Evolutionary conservation across 1,140 invertebrate species (phyloP), one percentile per base, ranked within the genome.

Genomic region (Ips typographus): DNA sequence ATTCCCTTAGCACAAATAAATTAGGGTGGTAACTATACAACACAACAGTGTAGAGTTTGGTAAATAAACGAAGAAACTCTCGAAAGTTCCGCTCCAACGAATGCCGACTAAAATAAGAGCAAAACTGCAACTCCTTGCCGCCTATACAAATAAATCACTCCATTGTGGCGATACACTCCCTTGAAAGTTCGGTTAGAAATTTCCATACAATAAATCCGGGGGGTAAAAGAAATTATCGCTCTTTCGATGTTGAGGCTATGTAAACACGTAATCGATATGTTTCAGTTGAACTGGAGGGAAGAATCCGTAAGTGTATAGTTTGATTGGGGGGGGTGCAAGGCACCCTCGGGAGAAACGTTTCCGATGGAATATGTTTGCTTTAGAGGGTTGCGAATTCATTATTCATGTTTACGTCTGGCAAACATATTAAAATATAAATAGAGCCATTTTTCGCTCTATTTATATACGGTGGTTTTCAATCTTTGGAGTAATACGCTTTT

Each of bases 201-300:
- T 59, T 59, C 8, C 57, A 59, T 59, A 42, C 57, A 59, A 59
- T 59, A 59, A 59, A 59, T 59, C 57, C 41, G 40, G 37, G 41
- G 57, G 57, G 39, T 59, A 40, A 59, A 59, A 59, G 57, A 59
- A 59, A 59, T 59, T 59, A 59, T 59, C 57, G 57, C 40, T 59
- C 38, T 40, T 6, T 42, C 57, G 39, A 42, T 59, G 57, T 59
- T 40, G 40, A 7, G 57, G 40, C 38, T 7, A 42, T 59, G 57
- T 59, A 59, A 59, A 59, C 57, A 59, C 57, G 57, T 40, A 59
- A 59, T 59, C 57, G 57, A 59, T 59, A 59, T 56, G 53, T 56
- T 38, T 5, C n/a, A 56, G 53, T 36, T 56, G 22, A 56, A 56
- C 7, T 4, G 53, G 53, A 7, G 53, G 44, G 22, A 49, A 49